These are phyloP conservation scores for Pseudococcus longispinus DNA, from an alignment of 2,888 invertebrate genomes.

Conservation along the genomic window DNA sequence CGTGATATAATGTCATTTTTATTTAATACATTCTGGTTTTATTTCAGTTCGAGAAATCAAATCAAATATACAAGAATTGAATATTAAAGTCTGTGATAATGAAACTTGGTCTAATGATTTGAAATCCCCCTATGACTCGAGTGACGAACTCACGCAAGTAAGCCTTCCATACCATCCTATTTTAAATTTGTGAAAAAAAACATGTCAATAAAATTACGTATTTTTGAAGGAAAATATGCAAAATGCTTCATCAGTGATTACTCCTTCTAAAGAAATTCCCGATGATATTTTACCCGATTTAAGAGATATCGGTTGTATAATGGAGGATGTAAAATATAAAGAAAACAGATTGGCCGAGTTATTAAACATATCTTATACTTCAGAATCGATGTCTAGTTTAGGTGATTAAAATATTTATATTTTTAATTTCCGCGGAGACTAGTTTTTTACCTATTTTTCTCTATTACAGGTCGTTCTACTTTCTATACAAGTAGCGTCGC, in stretches of 20 bases:
- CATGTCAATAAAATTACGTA: background rate
- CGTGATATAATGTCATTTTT: background rate
- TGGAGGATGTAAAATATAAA: constrained; percentile 76
- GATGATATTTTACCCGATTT: constrained; percentile 59
- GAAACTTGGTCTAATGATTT: background rate
- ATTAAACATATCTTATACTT: constrained; percentile 63
- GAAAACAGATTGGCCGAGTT: constrained; percentile 75
- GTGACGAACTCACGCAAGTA: background rate
- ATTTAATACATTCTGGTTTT: background rate
- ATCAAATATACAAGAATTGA: background rate
- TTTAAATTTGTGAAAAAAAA: background rate
- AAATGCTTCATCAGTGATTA: background rate
- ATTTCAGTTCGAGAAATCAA: background rate
- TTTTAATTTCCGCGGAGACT: background rate
- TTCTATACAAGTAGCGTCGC: background rate
- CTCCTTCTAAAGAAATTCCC: constrained; percentile 56
- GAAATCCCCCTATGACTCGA: background rate
- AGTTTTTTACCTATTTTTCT: background rate
- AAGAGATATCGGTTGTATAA: constrained; percentile 67
- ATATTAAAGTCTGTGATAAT: background rate
- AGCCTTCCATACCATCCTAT: background rate
- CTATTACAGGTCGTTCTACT: background rate
- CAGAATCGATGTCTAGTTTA: background rate
- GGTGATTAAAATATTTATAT: background rate
- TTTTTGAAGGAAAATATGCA: background rate